Percentiles rank a stretch among this genome's conserved stretches.
Conservation (phyloP, 2,113 vertebrate species). For the Cyanistes caeruleus region DNA sequence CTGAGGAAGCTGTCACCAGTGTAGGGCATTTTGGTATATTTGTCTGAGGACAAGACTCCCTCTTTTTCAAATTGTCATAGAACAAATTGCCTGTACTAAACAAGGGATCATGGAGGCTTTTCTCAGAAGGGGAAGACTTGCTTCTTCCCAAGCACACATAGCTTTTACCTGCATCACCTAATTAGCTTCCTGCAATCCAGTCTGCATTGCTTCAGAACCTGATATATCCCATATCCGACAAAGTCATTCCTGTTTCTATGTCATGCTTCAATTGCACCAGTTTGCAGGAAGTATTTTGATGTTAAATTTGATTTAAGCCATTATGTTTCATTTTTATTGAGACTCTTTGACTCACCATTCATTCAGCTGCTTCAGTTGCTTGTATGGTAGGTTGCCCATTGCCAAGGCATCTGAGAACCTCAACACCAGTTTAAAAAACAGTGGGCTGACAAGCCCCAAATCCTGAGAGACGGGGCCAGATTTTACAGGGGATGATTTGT, state of each 20-base stretch:
- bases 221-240: neutral
- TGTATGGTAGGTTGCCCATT: slow-evolving; percentile 18
- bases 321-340: slow-evolving; percentile 24
- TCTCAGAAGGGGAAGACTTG: neutral
- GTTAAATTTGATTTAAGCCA: slow-evolving; percentile 43
- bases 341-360: slow-evolving; percentile 5
- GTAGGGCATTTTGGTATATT: neutral
- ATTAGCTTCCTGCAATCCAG: neutral
- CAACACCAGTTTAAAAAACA: neutral
- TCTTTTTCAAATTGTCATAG: neutral
- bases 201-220: neutral
- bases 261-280: neutral
- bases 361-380: neutral
- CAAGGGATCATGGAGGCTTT: neutral
- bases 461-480: neutral
- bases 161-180: neutral
- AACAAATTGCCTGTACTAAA: neutral
- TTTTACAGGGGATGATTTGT: neutral
- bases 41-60: neutral
- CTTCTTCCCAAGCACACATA: neutral
- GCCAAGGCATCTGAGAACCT: neutral
- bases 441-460: neutral
- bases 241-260: slow-evolving; percentile 10
- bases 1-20: neutral
- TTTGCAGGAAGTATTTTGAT: slow-evolving; percentile 34